Conservation (phyloP, 2,797 vertebrate genomes). For the Pangasius krempfi region DNA sequence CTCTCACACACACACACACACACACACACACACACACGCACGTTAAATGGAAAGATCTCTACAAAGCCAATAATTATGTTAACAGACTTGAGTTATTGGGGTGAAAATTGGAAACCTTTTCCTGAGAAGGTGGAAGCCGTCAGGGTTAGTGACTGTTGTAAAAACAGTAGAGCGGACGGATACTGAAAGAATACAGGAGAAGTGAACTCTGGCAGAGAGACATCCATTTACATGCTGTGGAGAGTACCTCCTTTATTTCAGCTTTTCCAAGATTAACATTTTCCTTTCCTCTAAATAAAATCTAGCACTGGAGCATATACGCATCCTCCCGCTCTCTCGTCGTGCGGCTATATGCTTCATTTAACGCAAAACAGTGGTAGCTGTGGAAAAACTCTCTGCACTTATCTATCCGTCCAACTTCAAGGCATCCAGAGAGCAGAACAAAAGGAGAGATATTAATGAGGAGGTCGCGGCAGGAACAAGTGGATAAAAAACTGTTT, state of each 20-base stretch:
- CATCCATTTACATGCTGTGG: conserved; percentile 25
- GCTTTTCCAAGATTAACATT: conserved; percentile 65
- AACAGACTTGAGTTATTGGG: conserved; percentile 39
- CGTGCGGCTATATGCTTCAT: conserved; percentile 58
- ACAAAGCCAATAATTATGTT: conserved; percentile 37
- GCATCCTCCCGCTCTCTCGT: conserved; percentile 49
- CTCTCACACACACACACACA: conserved; percentile 5
- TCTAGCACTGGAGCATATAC: conserved; percentile 60
- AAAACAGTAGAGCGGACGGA: conserved; percentile 15
- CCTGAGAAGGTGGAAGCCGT: conserved; percentile 33
- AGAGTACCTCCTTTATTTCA: conserved; percentile 44
- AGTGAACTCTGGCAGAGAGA: conserved; percentile 9
- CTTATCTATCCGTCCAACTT: conserved; percentile 15
- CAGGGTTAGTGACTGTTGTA: conserved; percentile 29
- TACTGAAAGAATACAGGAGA: conserved; percentile 8
- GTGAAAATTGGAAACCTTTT: conserved; percentile 31
- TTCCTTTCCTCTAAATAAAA: conserved; percentile 66
- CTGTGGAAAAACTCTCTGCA: conserved; percentile 39
- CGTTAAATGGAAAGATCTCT: conserved; percentile 36
- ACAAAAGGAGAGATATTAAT: conserved; percentile 52
- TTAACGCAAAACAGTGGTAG: conserved; percentile 53
- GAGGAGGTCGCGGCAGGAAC: neutral
- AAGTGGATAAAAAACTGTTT: neutral
- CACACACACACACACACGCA: neutral
- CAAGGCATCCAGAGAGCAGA: conserved; percentile 35